phyloP scores from a whole-genome alignment of 1,140 invertebrate species.

The Temnothorax nylanderi region DNA sequence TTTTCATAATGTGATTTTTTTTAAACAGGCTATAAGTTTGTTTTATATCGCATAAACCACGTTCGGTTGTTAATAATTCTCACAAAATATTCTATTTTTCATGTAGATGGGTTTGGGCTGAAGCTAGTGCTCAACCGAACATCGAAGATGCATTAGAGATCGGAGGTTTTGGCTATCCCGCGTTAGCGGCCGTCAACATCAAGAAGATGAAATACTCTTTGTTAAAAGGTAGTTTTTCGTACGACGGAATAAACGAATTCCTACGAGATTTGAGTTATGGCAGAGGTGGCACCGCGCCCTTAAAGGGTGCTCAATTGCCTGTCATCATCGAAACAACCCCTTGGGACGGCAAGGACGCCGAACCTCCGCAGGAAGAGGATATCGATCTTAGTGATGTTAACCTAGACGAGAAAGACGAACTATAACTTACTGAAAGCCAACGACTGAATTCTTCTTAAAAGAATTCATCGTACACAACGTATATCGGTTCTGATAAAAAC shows the following conservation, averaged over 20 bases:
- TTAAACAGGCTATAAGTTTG: neutral
- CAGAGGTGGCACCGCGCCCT: constrained; percentile 95
- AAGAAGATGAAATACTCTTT: constrained; percentile 99
- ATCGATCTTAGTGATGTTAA: constrained; percentile 97
- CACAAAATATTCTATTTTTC: constrained; percentile 41
- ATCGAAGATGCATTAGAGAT: constrained; percentile 97
- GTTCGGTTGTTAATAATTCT: neutral
- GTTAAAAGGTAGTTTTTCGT: constrained; percentile 97
- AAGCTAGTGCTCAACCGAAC: constrained; percentile 93
- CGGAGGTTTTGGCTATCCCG: constrained; percentile 96
- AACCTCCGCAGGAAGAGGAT: constrained; percentile 95
- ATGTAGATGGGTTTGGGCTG: constrained; percentile 96
- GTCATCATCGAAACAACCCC: constrained; percentile 90
- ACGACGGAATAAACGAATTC: constrained; percentile 98
- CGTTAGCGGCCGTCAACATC: constrained; percentile 97
- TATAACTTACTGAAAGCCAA: constrained; percentile 86
- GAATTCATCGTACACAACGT: constrained; percentile 41
- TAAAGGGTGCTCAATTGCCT: constrained; percentile 95
- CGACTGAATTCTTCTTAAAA: constrained; percentile 36
- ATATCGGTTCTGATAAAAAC: constrained; percentile 47
- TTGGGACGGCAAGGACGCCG: constrained; percentile 99
- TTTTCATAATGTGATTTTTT: neutral
- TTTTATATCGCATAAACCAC: constrained; percentile 24
- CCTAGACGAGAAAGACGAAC: constrained; percentile 94
- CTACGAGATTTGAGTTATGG: constrained; percentile 97